Conservation (phyloP, 2,113 vertebrate species). For the Alligator mississippiensis region DNA sequence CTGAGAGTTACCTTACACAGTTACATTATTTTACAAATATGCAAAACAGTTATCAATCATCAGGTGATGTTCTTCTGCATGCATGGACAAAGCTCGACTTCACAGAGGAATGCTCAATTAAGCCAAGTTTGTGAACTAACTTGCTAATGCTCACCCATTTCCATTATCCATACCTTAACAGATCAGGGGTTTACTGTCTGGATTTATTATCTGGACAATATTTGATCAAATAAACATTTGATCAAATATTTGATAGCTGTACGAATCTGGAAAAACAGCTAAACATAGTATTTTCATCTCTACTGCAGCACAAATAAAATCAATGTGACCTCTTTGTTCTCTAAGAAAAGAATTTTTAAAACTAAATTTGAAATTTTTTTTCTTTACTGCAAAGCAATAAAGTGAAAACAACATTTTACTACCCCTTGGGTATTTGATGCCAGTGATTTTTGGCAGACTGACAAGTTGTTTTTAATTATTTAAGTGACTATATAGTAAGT, state of each 20-base stretch:
- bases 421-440: background rate
- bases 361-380: constrained; percentile 11
- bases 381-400: background rate
- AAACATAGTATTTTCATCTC: background rate
- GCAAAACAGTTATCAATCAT: background rate
- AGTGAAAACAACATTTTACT: constrained; percentile 37
- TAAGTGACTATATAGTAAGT: background rate
- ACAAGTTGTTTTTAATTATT: constrained; percentile 32
- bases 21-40: background rate
- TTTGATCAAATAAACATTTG: constrained; percentile 10
- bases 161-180: constrained; percentile 23
- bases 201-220: background rate
- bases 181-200: constrained; percentile 22
- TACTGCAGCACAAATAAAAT: background rate
- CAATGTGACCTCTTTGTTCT: background rate
- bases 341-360: background rate
- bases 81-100: background rate
- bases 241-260: background rate
- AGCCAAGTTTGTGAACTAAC: background rate
- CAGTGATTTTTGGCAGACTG: constrained; percentile 28
- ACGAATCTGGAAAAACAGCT: constrained; percentile 22
- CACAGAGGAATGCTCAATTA: background rate
- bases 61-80: background rate
- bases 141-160: background rate
- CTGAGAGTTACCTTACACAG: background rate